Percentiles rank a stretch among this genome's conserved stretches.
These are phyloP conservation scores for Lycia hirtaria DNA, from an alignment of 2,888 invertebrate species.

Conservation along the genomic window DNA sequence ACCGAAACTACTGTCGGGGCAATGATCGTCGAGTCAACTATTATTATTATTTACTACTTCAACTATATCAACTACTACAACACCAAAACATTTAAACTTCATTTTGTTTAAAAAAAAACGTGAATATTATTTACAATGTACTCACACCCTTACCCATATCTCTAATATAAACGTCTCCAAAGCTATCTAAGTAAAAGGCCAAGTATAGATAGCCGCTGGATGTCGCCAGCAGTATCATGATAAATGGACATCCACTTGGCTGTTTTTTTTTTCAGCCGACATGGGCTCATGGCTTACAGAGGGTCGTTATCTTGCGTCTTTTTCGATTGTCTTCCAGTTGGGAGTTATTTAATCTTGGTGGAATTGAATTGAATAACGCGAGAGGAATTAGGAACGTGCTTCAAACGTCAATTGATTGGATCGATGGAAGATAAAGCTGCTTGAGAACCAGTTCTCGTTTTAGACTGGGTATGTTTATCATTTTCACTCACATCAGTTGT, in stretches of 20 bases:
- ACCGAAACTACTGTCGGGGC: no score
- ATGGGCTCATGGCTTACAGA: constrained; percentile 22
- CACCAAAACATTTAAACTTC: no score
- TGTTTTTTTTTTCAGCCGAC: constrained; percentile 36
- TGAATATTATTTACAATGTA: no score
- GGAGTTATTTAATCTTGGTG: constrained; percentile 13
- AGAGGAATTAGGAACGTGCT: not conserved
- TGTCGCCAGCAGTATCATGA: constrained; percentile 48
- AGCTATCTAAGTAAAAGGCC: constrained; percentile 22
- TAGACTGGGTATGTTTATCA: no score
- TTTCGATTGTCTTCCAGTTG: constrained; percentile 15
- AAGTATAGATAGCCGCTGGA: constrained; percentile 29
- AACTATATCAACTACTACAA: no score
- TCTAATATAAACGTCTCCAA: constrained; percentile 16
- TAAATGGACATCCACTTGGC: constrained; percentile 48
- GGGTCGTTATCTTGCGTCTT: constrained; percentile 19
- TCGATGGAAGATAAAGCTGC: not conserved
- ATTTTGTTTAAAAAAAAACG: no score
- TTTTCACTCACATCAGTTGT: no score
- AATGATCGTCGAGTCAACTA: no score
- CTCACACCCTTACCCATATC: no score
- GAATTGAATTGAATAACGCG: constrained; percentile 4
- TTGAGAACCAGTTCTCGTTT: no score
- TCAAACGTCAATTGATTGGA: not conserved
- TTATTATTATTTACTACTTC: no score